phyloP scores from a whole-genome alignment of 2,113 vertebrate genomes.

The Larimichthys polyactis region DNA sequence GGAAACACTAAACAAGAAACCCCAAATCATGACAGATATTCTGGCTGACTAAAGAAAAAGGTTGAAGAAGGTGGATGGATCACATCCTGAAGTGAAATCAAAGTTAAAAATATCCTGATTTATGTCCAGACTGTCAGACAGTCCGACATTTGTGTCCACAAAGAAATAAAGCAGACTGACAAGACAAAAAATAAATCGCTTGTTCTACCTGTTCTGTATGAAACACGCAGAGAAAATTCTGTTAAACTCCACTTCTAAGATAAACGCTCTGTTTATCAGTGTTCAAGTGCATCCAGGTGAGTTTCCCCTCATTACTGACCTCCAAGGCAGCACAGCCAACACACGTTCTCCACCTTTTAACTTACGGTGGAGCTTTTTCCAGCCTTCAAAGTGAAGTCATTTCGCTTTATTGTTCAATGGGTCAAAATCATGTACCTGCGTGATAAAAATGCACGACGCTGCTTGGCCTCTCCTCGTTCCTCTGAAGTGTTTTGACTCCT shows the following conservation, averaged over 20 bases:
- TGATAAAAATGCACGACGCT: constrained; percentile 75
- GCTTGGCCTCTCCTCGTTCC: constrained; percentile 67
- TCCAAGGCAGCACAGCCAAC: constrained; percentile 29
- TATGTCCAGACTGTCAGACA: neutral
- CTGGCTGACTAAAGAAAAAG: too few relatives aligned
- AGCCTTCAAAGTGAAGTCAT: constrained; percentile 50
- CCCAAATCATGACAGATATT: too few relatives aligned
- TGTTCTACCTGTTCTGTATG: too few relatives aligned
- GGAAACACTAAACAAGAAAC: too few relatives aligned
- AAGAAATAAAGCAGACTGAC: neutral
- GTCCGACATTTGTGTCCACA: neutral
- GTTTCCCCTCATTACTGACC: constrained; percentile 19
- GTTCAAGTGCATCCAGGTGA: constrained; percentile 12
- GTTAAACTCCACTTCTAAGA: neutral
- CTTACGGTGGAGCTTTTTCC: constrained; percentile 22
- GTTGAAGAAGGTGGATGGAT: too few relatives aligned
- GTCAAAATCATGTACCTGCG: constrained; percentile 60
- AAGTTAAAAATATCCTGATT: neutral
- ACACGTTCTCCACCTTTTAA: constrained; percentile 57
- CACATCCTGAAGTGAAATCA: too few relatives aligned
- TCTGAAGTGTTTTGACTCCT: constrained; percentile 77
- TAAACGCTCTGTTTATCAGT: neutral
- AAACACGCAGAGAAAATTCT: neutral
- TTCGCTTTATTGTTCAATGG: constrained; percentile 54
- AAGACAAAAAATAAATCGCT: too few relatives aligned